These are phyloP conservation scores for Chymomyza caudatula DNA, from an alignment of 2,888 invertebrate genomes.

Conservation along the genomic window DNA sequence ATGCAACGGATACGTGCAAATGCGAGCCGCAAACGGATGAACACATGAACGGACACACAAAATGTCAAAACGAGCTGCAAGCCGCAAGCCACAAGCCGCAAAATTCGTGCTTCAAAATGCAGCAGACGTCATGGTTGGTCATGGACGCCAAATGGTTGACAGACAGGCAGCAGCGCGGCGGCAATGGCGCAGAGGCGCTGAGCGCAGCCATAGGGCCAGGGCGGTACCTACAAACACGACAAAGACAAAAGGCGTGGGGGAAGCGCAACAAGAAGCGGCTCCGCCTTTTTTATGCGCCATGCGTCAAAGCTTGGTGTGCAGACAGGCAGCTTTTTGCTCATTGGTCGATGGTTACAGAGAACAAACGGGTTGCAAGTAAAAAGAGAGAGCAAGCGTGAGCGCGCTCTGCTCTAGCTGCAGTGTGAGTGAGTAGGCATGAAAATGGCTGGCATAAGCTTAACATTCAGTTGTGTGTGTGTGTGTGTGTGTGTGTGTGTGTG, in stretches of 20 bases:
- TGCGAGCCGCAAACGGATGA: conserved; percentile 17
- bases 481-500: conserved; percentile 12
- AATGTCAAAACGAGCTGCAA: conserved; percentile 41
- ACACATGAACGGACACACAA: conserved; percentile 39
- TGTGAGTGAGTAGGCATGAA: conserved; percentile 26
- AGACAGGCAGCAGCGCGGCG: conserved; percentile 49
- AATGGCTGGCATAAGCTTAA: too few relatives aligned
- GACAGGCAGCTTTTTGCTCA: conserved; percentile 60
- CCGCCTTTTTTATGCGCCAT: conserved; percentile 60
- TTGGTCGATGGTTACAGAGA: conserved; percentile 55
- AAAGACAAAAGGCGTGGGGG: conserved; percentile 10
- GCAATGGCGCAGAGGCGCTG: conserved; percentile 45
- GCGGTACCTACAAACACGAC: conserved; percentile 6
- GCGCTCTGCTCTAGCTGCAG: neutral
- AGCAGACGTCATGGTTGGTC: conserved; percentile 66
- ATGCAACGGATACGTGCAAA: neutral
- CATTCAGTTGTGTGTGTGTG: conserved; percentile 7
- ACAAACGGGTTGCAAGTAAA: conserved; percentile 51
- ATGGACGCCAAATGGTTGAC: conserved; percentile 75
- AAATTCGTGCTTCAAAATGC: neutral
- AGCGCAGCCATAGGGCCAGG: conserved; percentile 34
- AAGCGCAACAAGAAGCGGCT: conserved; percentile 30
- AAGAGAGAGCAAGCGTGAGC: conserved; percentile 3
- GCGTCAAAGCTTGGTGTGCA: conserved; percentile 1
- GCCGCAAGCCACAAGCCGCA: conserved; percentile 1